Conservation (phyloP, 2,797 vertebrate species). For the Hozukius guyotensis region DNA sequence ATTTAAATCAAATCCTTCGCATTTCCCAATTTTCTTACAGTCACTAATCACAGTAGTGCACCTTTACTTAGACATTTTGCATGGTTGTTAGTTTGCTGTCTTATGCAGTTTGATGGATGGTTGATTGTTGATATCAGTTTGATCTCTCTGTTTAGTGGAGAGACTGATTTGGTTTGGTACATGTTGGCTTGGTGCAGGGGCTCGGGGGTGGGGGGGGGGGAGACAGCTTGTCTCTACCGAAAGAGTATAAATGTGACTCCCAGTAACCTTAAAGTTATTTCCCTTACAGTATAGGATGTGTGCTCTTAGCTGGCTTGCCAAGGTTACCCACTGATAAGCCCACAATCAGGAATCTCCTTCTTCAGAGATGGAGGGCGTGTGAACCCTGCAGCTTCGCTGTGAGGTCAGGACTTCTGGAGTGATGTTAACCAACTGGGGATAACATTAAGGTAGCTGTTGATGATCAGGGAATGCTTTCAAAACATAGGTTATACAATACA, state of each 20-base stretch:
- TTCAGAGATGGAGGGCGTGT: background rate
- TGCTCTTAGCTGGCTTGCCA: background rate
- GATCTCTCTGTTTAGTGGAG: background rate
- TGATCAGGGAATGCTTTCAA: background rate
- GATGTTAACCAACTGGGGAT: background rate
- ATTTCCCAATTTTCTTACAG: background rate
- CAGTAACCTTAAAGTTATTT: background rate
- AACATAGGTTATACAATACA: background rate
- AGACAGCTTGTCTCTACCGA: background rate
- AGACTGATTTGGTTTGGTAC: background rate
- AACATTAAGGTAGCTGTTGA: background rate
- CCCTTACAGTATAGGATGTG: background rate
- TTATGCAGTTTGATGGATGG: background rate
- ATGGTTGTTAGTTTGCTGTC: background rate
- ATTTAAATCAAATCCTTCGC: background rate
- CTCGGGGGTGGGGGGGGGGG: background rate
- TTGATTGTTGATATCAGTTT: background rate
- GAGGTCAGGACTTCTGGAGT: conserved; percentile 4
- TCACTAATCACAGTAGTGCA: background rate
- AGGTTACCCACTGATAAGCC: background rate
- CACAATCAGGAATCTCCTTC: background rate
- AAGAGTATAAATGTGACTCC: background rate
- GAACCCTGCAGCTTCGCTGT: background rate
- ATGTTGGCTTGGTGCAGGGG: background rate
- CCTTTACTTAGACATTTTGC: background rate